These are phyloP conservation scores for Drosophila fulvimacula DNA, from an alignment of 2,888 invertebrate species.

Conservation along the genomic window DNA sequence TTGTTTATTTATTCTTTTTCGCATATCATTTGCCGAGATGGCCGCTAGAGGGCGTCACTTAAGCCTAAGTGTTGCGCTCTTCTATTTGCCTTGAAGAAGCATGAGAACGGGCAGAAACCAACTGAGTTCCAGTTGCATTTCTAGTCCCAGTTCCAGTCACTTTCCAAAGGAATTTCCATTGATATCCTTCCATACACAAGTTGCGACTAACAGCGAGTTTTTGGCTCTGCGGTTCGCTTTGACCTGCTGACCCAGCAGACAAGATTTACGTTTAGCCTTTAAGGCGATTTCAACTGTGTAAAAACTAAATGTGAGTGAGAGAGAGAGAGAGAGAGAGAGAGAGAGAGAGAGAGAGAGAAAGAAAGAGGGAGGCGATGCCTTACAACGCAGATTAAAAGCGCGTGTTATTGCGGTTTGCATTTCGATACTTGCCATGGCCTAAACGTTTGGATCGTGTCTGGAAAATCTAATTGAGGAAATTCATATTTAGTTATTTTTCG, in stretches of 20 bases:
- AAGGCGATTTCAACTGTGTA: constrained; percentile 49
- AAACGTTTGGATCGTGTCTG: constrained; percentile 37
- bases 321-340: not conserved
- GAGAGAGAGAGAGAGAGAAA: not conserved
- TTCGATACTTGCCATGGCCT: constrained; percentile 27
- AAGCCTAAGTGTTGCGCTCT: constrained; percentile 26
- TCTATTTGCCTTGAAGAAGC: constrained; percentile 2
- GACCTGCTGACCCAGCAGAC: constrained; percentile 69
- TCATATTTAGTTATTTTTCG: constrained; percentile 49
- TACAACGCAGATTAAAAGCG: constrained; percentile 67
- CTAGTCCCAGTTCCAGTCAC: constrained; percentile 26
- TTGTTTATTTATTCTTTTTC: constrained; percentile 47
- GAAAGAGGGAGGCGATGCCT: constrained; percentile 21
- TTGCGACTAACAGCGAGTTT: not conserved
- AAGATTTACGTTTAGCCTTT: constrained; percentile 65
- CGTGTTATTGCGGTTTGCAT: constrained; percentile 77
- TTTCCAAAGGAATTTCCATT: constrained; percentile 34
- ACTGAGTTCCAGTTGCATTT: constrained; percentile 19
- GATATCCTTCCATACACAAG: constrained; percentile 37
- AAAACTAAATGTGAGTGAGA: not conserved
- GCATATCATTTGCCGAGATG: constrained; percentile 6
- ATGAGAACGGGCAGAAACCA: not conserved
- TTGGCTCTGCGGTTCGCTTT: constrained; percentile 40
- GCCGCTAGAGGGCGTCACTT: constrained; percentile 48
- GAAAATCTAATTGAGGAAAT: constrained; percentile 77